A percentile compares a stretch with the other conserved stretches of the same genome.
Evolutionary conservation across 2,888 invertebrate species (phyloP).

Genomic region (Platycheirus rosarum): DNA sequence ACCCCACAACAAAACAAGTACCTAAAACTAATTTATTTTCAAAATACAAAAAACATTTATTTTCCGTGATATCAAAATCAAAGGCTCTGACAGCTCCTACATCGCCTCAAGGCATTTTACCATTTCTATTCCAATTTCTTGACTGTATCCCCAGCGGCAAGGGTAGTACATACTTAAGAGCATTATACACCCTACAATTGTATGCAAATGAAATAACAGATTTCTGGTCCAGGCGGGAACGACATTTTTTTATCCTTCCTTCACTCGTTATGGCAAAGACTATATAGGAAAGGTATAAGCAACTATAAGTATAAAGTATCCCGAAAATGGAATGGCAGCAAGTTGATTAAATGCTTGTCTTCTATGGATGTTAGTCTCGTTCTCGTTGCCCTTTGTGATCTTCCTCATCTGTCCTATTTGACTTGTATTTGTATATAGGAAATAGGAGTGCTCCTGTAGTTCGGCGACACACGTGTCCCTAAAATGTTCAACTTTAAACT

Average conservation of each 20-base stretch:
- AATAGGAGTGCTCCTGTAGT: slow-evolving; percentile 52
- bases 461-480: slow-evolving; percentile 62
- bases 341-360: slow-evolving; percentile 74
- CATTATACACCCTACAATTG: slow-evolving; percentile 62
- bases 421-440: slow-evolving; percentile 14
- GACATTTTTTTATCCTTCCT: slow-evolving; percentile 32
- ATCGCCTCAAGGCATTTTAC: slow-evolving; percentile 54
- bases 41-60: slow-evolving; percentile 67
- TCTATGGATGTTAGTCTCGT: slow-evolving; percentile 60
- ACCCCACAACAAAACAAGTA: slow-evolving; percentile 30
- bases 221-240: slow-evolving; percentile 60
- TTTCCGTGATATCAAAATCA: slow-evolving; percentile 67
- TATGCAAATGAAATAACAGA: slow-evolving; percentile 71
- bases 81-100: slow-evolving; percentile 61
- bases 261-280: slow-evolving; percentile 35
- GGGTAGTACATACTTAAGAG: slow-evolving; percentile 68
- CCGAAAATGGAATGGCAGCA: slow-evolving; percentile 64
- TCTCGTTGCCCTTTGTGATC: slow-evolving; percentile 41
- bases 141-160: slow-evolving; percentile 25
- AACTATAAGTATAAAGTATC: too few relatives aligned
- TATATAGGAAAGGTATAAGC: slow-evolving; percentile 31
- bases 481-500: slow-evolving; percentile 67
- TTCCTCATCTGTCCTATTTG: slow-evolving; percentile 56
- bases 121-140: slow-evolving; percentile 36
- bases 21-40: slow-evolving; percentile 68